These are phyloP conservation scores for Sisor rabdophorus DNA, from an alignment of 2,113 vertebrate species.

Conservation along the genomic window DNA sequence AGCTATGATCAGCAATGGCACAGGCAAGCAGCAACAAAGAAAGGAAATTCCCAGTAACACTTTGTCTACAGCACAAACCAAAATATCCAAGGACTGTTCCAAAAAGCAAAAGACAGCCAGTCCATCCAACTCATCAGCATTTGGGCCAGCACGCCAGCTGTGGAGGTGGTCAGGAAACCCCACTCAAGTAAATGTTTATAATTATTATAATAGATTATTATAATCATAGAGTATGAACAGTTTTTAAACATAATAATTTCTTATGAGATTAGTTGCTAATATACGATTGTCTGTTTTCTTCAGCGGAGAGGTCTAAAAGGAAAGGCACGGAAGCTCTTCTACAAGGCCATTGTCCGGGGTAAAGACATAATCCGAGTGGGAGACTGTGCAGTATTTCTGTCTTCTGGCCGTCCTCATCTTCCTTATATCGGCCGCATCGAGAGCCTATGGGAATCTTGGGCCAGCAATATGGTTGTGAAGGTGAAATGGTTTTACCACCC, in stretches of 20 bases:
- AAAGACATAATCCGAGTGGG: slow-evolving; percentile 89
- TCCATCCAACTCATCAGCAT: slow-evolving; percentile 81
- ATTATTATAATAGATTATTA: background rate
- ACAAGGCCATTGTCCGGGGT: slow-evolving; percentile 94
- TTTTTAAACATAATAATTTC: background rate
- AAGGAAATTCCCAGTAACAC: slow-evolving; percentile 70
- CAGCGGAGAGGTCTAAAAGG: slow-evolving; percentile 96
- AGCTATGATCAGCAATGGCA: slow-evolving; percentile 58
- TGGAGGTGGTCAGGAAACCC: slow-evolving; percentile 98
- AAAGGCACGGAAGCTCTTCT: slow-evolving; percentile 94
- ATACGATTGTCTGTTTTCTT: slow-evolving; percentile 20
- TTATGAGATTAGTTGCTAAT: slow-evolving; percentile 16
- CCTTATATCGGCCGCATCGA: slow-evolving; percentile 96
- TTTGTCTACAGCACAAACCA: slow-evolving; percentile 54
- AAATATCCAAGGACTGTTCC: slow-evolving; percentile 73
- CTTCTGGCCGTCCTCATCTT: slow-evolving; percentile 90
- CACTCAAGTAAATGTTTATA: slow-evolving; percentile 78
- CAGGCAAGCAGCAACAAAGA: slow-evolving; percentile 64
- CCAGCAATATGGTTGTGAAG: slow-evolving; percentile 96
- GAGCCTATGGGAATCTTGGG: slow-evolving; percentile 99
- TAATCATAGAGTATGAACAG: background rate
- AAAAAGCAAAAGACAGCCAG: slow-evolving; percentile 90
- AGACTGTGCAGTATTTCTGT: slow-evolving; percentile 95
- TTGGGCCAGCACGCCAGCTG: slow-evolving; percentile 86
- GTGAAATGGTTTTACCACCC: slow-evolving; percentile 99